Conservation (phyloP, 2,113 vertebrate genomes). For the Scatophagus argus region DNA sequence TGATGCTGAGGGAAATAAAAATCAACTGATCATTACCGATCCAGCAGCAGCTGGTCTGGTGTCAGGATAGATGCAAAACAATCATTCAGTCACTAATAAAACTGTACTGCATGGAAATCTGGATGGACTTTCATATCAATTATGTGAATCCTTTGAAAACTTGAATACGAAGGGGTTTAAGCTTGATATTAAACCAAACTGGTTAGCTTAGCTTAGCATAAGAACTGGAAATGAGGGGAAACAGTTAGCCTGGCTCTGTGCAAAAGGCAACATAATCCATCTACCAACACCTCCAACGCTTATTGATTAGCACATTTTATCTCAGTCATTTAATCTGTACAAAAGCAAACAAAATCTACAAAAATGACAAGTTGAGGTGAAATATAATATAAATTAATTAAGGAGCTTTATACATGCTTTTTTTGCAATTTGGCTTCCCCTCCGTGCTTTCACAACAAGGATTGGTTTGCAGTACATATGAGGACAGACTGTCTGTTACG, state of each 20-base stretch:
- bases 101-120: neutral
- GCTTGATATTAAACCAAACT: neutral
- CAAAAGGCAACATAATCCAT: neutral
- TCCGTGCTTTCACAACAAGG: neutral
- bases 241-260: neutral
- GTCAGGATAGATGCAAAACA: neutral
- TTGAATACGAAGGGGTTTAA: neutral
- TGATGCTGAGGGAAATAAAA: slow-evolving; percentile 58
- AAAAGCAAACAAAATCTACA: too few relatives aligned
- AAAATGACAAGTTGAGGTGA: neutral
- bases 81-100: neutral
- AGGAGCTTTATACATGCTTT: neutral
- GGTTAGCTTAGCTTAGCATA: neutral
- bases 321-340: neutral
- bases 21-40: slow-evolving; percentile 40
- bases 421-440: too few relatives aligned
- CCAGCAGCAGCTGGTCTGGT: slow-evolving; percentile 36
- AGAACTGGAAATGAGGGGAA: neutral
- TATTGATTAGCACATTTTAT: neutral
- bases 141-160: neutral
- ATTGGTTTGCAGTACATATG: too few relatives aligned
- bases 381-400: neutral
- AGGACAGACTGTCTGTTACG: neutral
- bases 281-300: neutral
- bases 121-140: slow-evolving; percentile 17